Conservation (phyloP, 2,113 vertebrate genomes). For the Gymnarchus niloticus region DNA sequence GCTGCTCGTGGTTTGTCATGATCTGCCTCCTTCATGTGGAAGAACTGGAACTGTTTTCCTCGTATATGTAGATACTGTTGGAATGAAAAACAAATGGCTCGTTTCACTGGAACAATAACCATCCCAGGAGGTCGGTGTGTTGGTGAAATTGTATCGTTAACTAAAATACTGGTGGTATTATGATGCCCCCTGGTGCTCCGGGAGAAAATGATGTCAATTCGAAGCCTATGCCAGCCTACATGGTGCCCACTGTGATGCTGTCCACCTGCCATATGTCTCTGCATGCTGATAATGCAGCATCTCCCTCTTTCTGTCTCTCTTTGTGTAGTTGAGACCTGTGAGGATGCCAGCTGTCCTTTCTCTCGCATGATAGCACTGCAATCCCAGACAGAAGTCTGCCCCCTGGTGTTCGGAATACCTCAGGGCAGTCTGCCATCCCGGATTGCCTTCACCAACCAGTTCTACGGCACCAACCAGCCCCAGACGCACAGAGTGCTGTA, state of each 20-base stretch:
- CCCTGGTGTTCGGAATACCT: slow-evolving; percentile 64
- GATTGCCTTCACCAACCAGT: slow-evolving; percentile 69
- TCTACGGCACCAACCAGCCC: slow-evolving; percentile 63
- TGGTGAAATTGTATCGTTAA: neutral
- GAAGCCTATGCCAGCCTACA: neutral
- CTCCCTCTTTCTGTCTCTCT: slow-evolving; percentile 4
- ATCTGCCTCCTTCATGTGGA: too few relatives aligned
- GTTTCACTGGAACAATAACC: neutral
- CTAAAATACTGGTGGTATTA: neutral
- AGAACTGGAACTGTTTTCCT: too few relatives aligned
- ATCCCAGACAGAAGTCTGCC: slow-evolving; percentile 57
- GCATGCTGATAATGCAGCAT: too few relatives aligned
- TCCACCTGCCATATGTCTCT: neutral
- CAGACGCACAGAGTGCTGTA: slow-evolving; percentile 61
- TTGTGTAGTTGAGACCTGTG: slow-evolving; percentile 70
- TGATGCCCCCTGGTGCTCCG: slow-evolving; percentile 6
- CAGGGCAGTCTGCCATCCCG: slow-evolving; percentile 47
- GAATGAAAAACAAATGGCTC: neutral
- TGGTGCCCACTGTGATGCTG: neutral
- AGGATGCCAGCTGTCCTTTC: slow-evolving; percentile 65
- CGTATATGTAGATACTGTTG: too few relatives aligned
- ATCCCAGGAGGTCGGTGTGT: neutral
- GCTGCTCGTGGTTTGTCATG: too few relatives aligned
- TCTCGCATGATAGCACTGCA: slow-evolving; percentile 58
- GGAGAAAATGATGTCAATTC: neutral